Percentiles rank a stretch among this genome's conserved stretches.
Evolutionary conservation across 1,140 invertebrate genomes (phyloP).

Genomic region (Hylaeus anthracinus): DNA sequence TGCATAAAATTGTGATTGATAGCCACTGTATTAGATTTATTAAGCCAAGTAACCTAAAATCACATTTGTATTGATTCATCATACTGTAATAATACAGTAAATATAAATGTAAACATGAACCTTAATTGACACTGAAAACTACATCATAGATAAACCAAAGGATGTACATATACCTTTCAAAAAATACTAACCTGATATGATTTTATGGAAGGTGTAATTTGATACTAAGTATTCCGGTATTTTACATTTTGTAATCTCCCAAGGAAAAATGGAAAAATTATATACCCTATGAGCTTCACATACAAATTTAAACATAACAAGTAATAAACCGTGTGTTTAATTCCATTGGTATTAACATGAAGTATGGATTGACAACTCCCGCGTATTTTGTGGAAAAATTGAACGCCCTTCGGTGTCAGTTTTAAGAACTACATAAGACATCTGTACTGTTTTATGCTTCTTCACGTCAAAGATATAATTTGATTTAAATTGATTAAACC

Average conservation of each 20-base stretch:
- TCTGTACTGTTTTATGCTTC: neutral
- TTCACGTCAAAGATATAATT: too few species aligned
- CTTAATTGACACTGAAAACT: neutral
- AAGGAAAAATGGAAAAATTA: neutral
- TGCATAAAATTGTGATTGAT: neutral
- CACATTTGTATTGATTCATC: neutral
- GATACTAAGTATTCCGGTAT: neutral
- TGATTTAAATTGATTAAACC: neutral
- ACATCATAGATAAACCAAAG: neutral
- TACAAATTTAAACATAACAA: constrained; percentile 19
- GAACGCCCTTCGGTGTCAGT: constrained; percentile 5
- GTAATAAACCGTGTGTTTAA: neutral
- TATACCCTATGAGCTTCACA: constrained; percentile 9
- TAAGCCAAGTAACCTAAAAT: constrained; percentile 24
- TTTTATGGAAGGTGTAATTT: neutral
- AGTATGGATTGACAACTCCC: constrained; percentile 14
- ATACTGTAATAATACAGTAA: neutral
- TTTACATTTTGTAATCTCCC: neutral
- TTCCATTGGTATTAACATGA: constrained; percentile 8
- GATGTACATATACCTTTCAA: neutral
- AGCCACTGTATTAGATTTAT: neutral
- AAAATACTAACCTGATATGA: neutral
- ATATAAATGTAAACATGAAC: neutral
- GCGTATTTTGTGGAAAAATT: constrained; percentile 32
- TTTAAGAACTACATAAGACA: constrained; percentile 9